Conservation (phyloP, 2,113 vertebrate genomes). For the Leptocoma aspasia region DNA sequence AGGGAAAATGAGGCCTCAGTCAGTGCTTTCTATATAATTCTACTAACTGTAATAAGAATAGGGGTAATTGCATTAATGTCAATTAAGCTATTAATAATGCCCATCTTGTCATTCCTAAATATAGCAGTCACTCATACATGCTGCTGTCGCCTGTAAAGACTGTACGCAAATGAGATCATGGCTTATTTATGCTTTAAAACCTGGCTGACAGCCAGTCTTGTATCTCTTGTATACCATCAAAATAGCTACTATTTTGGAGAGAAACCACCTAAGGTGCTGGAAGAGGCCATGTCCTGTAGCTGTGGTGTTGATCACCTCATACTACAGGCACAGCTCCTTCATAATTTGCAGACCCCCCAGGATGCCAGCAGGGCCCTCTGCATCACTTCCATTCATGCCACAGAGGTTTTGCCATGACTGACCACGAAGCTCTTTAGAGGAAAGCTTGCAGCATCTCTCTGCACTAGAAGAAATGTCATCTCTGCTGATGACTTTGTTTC, state of each 20-base stretch:
- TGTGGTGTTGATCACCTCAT: neutral
- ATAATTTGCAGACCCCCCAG: neutral
- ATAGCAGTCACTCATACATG: slow-evolving; percentile 62
- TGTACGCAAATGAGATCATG: slow-evolving; percentile 57
- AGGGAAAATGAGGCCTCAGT: slow-evolving; percentile 72
- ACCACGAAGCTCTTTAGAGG: neutral
- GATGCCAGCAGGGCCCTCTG: neutral
- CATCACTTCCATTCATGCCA: neutral
- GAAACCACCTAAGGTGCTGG: neutral
- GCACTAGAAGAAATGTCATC: neutral
- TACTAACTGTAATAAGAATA: slow-evolving; percentile 76
- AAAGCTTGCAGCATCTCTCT: neutral
- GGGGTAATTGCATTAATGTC: slow-evolving; percentile 79
- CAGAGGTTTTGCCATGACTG: neutral
- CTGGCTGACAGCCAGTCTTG: neutral
- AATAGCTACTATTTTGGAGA: neutral
- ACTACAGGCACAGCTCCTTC: neutral
- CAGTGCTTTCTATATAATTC: slow-evolving; percentile 74
- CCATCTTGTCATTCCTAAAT: slow-evolving; percentile 75
- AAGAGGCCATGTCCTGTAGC: neutral
- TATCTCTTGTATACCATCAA: neutral
- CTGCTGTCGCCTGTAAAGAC: slow-evolving; percentile 60
- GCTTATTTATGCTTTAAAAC: slow-evolving; percentile 35
- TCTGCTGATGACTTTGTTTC: neutral
- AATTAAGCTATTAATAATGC: slow-evolving; percentile 83